These are phyloP conservation scores for Cancer borealis DNA, from an alignment of 2,888 invertebrate genomes.

Conservation along the genomic window DNA sequence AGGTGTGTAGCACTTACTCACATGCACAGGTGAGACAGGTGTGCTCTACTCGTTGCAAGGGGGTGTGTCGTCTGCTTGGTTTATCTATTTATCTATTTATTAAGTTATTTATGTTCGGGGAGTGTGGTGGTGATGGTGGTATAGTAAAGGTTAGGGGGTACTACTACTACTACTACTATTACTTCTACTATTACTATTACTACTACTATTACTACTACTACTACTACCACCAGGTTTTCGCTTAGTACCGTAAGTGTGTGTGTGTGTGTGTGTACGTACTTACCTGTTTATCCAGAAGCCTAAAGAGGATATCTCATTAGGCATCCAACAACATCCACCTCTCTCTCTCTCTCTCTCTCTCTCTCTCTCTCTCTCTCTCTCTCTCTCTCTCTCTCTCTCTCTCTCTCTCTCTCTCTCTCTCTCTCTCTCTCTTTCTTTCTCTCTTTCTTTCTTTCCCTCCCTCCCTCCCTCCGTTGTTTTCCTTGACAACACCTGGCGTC, in stretches of 20 bases:
- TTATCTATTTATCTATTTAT: background rate
- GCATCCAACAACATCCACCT: constrained; percentile 23
- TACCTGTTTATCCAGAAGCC: constrained; percentile 7
- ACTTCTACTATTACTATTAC: constrained; percentile 32
- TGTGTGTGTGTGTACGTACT: background rate
- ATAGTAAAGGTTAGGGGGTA: background rate
- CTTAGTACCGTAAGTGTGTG: background rate
- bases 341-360: background rate
- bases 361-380: constrained; percentile 36
- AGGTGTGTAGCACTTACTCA: background rate
- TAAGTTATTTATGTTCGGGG: background rate
- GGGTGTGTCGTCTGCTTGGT: background rate
- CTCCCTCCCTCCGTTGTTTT: background rate
- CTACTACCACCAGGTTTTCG: background rate
- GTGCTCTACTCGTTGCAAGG: background rate
- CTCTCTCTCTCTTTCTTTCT: background rate
- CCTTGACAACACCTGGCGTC: constrained; percentile 34
- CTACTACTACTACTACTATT: background rate
- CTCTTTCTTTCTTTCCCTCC: background rate
- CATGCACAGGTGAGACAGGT: background rate
- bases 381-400: constrained; percentile 14
- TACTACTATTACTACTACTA: constrained; percentile 34
- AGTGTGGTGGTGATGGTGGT: background rate
- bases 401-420: background rate
- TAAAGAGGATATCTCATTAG: constrained; percentile 40